Evolutionary conservation across 2,888 invertebrate species (phyloP).

Genomic region (Leptinotarsa peninsularis): DNA sequence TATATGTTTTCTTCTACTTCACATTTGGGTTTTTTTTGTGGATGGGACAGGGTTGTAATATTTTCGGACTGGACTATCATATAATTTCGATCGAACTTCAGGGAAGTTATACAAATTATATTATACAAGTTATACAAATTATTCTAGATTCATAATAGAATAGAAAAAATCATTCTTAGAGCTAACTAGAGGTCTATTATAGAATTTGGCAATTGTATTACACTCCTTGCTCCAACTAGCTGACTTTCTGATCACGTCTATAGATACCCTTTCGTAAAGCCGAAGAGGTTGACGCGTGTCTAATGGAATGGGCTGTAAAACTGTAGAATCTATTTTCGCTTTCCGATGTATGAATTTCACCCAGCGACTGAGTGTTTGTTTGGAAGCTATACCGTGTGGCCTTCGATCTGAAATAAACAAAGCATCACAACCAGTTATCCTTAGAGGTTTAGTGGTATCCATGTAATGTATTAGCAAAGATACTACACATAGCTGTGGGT

Average conservation of each 20-base stretch:
- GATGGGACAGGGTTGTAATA: slow-evolving; percentile 16
- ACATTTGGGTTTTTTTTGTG: too few species aligned
- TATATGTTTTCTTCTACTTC: too few species aligned
- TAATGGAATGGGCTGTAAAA: slow-evolving; percentile 40
- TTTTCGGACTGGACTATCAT: slow-evolving; percentile 39
- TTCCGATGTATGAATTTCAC: slow-evolving; percentile 14
- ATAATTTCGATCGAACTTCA: slow-evolving; percentile 42
- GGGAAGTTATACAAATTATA: slow-evolving; percentile 30
- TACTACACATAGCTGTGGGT: slow-evolving; percentile 35
- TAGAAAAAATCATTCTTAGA: background rate
- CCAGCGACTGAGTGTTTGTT: slow-evolving; percentile 48
- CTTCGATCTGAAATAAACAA: slow-evolving; percentile 31
- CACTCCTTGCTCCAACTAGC: slow-evolving; percentile 33
- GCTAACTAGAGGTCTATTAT: background rate
- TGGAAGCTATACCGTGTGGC: slow-evolving; percentile 40
- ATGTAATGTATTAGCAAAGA: slow-evolving; percentile 1
- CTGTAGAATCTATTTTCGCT: slow-evolving; percentile 15
- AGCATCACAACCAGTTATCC: background rate
- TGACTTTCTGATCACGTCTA: slow-evolving; percentile 42
- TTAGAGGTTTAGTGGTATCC: too few species aligned
- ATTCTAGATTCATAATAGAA: background rate
- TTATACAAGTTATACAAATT: background rate
- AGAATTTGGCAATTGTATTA: background rate
- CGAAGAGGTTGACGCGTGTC: slow-evolving; percentile 40
- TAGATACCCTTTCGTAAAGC: slow-evolving; percentile 38